Conservation (phyloP, 2,888 invertebrate genomes). For the Molorchus minor region DNA sequence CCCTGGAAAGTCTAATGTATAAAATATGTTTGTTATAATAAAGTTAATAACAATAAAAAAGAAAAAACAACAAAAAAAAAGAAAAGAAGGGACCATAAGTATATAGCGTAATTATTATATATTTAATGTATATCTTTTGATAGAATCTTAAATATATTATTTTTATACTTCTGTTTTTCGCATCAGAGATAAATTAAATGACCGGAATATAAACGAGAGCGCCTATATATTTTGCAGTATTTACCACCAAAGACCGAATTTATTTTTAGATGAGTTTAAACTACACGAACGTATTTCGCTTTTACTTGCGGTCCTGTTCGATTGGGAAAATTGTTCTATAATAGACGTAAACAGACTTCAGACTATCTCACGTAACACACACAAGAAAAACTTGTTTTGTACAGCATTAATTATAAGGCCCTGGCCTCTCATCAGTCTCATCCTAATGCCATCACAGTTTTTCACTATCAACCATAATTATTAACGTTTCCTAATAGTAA, state of each 20-base stretch:
- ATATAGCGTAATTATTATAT: slow-evolving; percentile 38
- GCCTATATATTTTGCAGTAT: not conserved
- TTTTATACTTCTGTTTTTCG: slow-evolving; percentile 10
- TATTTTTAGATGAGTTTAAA: slow-evolving; percentile 35
- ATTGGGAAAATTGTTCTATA: too few relatives aligned
- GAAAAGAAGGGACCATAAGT: slow-evolving; percentile 52
- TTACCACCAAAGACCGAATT: slow-evolving; percentile 24
- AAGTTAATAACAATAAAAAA: slow-evolving; percentile 56
- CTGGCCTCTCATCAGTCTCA: too few relatives aligned
- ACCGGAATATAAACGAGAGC: slow-evolving; percentile 4
- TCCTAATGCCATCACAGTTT: too few relatives aligned
- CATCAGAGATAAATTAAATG: slow-evolving; percentile 1
- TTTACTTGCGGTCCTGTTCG: slow-evolving; percentile 36
- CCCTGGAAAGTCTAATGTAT: slow-evolving; percentile 56
- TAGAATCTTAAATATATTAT: too few relatives aligned
- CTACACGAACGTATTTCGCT: slow-evolving; percentile 9
- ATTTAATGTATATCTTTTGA: too few relatives aligned
- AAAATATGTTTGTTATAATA: slow-evolving; percentile 60
- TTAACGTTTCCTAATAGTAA: too few relatives aligned
- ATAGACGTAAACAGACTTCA: too few relatives aligned
- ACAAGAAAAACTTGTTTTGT: too few relatives aligned
- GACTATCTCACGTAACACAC: too few relatives aligned
- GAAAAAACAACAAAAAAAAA: slow-evolving; percentile 59
- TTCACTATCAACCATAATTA: too few relatives aligned
- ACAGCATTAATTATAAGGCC: too few relatives aligned